Conservation (phyloP, 2,113 vertebrate species). For the Enhydra lutris region DNA sequence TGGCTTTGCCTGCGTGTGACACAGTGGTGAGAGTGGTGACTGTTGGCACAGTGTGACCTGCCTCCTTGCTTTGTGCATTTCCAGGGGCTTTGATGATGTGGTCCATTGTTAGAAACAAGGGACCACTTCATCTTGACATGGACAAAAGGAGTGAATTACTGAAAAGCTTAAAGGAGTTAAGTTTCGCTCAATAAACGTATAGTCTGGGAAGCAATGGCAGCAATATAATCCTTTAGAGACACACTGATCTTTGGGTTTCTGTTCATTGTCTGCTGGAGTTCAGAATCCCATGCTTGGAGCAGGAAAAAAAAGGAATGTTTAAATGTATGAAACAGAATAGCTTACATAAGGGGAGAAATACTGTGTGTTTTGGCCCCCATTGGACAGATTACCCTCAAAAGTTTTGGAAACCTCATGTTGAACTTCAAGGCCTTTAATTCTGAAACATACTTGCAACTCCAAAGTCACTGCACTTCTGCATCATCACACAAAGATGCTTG, state of each 20-base stretch:
- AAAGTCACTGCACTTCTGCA: not conserved
- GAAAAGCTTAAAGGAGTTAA: conserved; percentile 60
- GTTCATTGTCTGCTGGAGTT: conserved; percentile 33
- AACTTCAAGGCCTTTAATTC: not conserved
- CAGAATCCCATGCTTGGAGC: conserved; percentile 15
- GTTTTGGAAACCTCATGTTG: not conserved
- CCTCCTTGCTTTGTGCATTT: conserved; percentile 50
- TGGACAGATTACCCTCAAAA: not conserved
- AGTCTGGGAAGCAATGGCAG: not conserved
- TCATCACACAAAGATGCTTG: not conserved
- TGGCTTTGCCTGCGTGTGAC: not conserved
- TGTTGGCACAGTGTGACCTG: conserved; percentile 49
- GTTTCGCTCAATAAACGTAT: conserved; percentile 67
- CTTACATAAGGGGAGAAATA: not conserved
- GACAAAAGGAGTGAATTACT: conserved; percentile 49
- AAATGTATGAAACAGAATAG: not conserved
- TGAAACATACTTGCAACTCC: not conserved
- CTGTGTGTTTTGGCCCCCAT: not conserved
- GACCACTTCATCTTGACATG: conserved; percentile 56
- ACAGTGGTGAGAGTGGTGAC: not conserved
- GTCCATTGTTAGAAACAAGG: conserved; percentile 65
- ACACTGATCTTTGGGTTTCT: conserved; percentile 26
- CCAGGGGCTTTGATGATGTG: conserved; percentile 51
- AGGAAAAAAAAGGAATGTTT: conserved; percentile 15
- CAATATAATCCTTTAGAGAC: conserved; percentile 41